Evolutionary conservation across 2,888 invertebrate genomes (phyloP), one percentile per base, ranked within the genome.

Genomic region (Tribolium freemani): DNA sequence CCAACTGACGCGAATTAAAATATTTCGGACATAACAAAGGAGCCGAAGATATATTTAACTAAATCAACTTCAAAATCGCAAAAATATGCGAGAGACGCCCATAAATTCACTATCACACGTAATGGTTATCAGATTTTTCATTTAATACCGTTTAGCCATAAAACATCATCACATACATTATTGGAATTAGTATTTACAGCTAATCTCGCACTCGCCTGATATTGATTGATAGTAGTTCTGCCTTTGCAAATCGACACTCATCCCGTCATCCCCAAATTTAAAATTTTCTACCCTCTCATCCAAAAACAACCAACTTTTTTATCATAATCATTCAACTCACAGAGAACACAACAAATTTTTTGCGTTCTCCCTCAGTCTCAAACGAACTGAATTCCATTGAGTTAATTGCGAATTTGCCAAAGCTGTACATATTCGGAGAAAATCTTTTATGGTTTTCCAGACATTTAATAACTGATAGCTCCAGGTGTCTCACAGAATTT

Each of bases 111-210:
- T 56, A 69, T 70, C 66, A 57, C 48, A 51, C 56, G 71, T 51
- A 71, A 73, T 69, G 56, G 66, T 74, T 71, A 72, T 72, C 74
- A 71, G 69, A 74, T 74, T 76, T 76, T 76, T 70, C 72, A 71
- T 76, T 70, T 72, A 68, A 74, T 72, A 20, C 70, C 64, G 46
- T 70, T 75, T 70, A 70, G 57, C 74, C 74, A 77, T 76, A 76
- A 76, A 77, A 76, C 69, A 73, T 77, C 74, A 75, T 77, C 75
- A 74, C 69, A 71, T 76, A 71, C 69, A 74, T 75, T 75, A 75
- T 73, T 69, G 73, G 75, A 77, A 77, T 76, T 77, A 75, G 68
- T 69, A 74, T 77, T 74, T 73, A 67, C 71, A 66, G 74, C 67
- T 71, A 74, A 76, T 77, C 76, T 75, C 69, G 53, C 56, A 51